Evolutionary conservation across 2,113 vertebrate species (phyloP).

Genomic region (Chionis minor): DNA sequence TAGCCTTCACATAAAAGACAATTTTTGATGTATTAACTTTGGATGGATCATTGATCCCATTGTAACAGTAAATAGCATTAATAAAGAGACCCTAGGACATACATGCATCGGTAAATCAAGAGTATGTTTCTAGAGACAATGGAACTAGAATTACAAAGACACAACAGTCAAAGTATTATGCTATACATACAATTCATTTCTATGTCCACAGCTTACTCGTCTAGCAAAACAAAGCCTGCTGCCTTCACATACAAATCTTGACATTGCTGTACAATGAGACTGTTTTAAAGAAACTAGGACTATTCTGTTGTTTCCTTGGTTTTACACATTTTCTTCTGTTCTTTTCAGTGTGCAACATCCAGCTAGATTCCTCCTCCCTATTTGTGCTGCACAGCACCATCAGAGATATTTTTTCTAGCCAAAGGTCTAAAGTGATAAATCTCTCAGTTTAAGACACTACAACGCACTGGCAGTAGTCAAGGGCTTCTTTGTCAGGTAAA

Average conservation of each 20-base stretch:
- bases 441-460: background rate
- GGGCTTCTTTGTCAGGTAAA: background rate
- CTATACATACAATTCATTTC: background rate
- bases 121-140: background rate
- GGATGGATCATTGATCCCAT: background rate
- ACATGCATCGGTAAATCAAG: background rate
- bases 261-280: background rate
- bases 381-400: background rate
- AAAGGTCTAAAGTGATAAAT: background rate
- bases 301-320: background rate
- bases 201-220: background rate
- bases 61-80: background rate
- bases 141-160: background rate
- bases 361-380: background rate
- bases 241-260: background rate
- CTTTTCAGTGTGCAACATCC: background rate
- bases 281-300: background rate
- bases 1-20: background rate
- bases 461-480: background rate
- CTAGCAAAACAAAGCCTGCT: background rate
- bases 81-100: background rate
- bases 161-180: background rate
- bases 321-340: background rate
- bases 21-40: background rate
- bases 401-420: background rate